Evolutionary conservation across 2,888 invertebrate species (phyloP).

Genomic region (Brachyptera risi): DNA sequence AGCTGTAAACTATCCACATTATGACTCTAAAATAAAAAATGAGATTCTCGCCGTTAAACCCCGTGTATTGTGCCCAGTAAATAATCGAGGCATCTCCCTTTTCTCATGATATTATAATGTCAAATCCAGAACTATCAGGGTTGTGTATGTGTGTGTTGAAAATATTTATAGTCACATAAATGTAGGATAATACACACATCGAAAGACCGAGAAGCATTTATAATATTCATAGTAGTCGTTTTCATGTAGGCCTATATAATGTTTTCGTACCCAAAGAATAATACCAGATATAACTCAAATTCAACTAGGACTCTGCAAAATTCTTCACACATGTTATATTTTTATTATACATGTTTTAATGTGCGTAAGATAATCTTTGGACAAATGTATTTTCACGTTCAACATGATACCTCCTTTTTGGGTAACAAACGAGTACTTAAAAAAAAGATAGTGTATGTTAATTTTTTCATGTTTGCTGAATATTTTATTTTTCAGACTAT

Average conservation of each 20-base stretch:
- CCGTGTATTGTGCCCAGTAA: constrained; percentile 31
- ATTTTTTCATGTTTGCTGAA: constrained; percentile 37
- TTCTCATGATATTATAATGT: constrained; percentile 25
- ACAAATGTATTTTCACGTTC: constrained; percentile 37
- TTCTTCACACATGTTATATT: constrained; percentile 38
- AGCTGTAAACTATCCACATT: too few species aligned
- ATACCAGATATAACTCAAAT: constrained; percentile 17
- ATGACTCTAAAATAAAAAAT: too few species aligned
- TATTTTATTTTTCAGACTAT: constrained; percentile 36
- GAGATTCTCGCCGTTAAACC: constrained; percentile 26
- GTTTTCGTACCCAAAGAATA: constrained; percentile 35
- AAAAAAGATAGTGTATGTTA: constrained; percentile 35
- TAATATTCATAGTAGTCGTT: constrained; percentile 30
- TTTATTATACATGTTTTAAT: constrained; percentile 38
- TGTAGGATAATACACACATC: constrained; percentile 18
- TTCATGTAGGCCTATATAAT: constrained; percentile 34
- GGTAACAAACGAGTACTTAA: constrained; percentile 36
- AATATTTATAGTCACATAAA: constrained; percentile 29
- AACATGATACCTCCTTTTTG: constrained; percentile 37
- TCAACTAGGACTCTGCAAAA: constrained; percentile 36
- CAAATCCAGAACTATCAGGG: constrained; percentile 36
- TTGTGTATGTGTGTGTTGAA: constrained; percentile 36
- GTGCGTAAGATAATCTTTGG: constrained; percentile 37
- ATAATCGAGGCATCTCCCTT: constrained; percentile 31
- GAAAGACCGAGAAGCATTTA: constrained; percentile 2